Conservation (phyloP, 2,888 invertebrate species). For the Pegoplata infirma region DNA sequence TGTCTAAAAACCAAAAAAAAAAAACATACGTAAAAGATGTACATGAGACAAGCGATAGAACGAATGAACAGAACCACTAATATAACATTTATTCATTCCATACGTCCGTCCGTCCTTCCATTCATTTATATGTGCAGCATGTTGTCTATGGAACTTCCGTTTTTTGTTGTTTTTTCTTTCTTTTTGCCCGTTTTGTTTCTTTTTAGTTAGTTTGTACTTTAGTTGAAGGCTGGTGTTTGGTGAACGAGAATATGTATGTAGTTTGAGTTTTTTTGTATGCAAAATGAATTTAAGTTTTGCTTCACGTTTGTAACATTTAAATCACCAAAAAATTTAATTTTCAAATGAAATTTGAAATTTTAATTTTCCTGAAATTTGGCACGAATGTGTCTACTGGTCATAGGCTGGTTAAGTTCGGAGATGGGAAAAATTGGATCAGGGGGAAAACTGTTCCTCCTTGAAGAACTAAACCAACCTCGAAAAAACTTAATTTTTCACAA, state of each 20-base stretch:
- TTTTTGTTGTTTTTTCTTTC: constrained; percentile 37
- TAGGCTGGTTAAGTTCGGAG: too few relatives aligned
- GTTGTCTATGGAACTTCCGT: constrained; percentile 56
- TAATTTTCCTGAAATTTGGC: too few relatives aligned
- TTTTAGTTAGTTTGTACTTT: constrained; percentile 23
- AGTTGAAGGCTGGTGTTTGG: neutral
- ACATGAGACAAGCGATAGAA: constrained; percentile 24
- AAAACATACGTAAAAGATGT: constrained; percentile 8
- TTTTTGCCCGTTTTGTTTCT: constrained; percentile 14
- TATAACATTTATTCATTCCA: constrained; percentile 9
- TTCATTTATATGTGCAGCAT: constrained; percentile 50
- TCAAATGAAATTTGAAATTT: too few relatives aligned
- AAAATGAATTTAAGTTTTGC: neutral
- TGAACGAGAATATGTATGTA: neutral
- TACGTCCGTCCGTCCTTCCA: neutral
- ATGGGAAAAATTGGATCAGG: too few relatives aligned
- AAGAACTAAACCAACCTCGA: too few relatives aligned
- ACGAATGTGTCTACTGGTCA: too few relatives aligned
- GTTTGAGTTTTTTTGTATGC: neutral
- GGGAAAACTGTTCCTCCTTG: too few relatives aligned
- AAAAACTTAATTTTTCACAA: too few relatives aligned
- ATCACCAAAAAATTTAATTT: too few relatives aligned
- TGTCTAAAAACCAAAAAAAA: too few relatives aligned
- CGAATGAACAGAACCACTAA: neutral
- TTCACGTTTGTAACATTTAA: neutral